Evolutionary conservation across 2,113 vertebrate genomes (phyloP), one percentile per base, ranked within the genome.

Genomic region (Nannospalax galili): DNA sequence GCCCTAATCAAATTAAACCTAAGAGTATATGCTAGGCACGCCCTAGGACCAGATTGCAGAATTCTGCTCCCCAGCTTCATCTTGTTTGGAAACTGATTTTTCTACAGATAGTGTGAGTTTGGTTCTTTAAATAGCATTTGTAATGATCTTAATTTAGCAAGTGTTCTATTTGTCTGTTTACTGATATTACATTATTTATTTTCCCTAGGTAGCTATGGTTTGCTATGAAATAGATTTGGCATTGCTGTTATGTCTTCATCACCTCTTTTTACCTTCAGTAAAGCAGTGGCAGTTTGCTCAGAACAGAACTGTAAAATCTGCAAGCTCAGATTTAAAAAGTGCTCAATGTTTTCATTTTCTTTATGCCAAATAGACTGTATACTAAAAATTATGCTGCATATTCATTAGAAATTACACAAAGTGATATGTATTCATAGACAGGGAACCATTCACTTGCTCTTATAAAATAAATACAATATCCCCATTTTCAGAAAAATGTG

Each of bases 91-190:
- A n/a, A n/a, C n/a, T 28, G 28, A 74, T 93, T 94, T 87, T 91
- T 65, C 37, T 7, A 1, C 6, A 52, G 8, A 90, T 37, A 2
- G 0, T 87, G 0, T 17, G 58, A 84, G 1, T 32, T 64, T 8
- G 78, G 17, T 3, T 97, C 24, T 60, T 30, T 94, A 96, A 95
- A 84, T 89, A 78, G 28, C 10, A 92, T 95, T 22, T 84, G 32
- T 64, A 97, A 96, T 88, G 11, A 96, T 89, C 6, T 86, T 9
- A 91, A 80, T 79, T 93, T 96, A 96, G 10, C 26, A 24, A 90
- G 19, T 22, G 15, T 16, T 93, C 92, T 75, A 70, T 84, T 84
- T 95, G 37, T 11, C 26, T 88, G 85, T 92, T 4, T 45, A 42
- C 1, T 80, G 20, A 92, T 48, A 67, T 1, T 69, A 0, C 26